A percentile compares a stretch with the other conserved stretches of the same genome.
phyloP scores from a whole-genome alignment of 2,888 invertebrate species.

The Heterodera filipjevi region DNA sequence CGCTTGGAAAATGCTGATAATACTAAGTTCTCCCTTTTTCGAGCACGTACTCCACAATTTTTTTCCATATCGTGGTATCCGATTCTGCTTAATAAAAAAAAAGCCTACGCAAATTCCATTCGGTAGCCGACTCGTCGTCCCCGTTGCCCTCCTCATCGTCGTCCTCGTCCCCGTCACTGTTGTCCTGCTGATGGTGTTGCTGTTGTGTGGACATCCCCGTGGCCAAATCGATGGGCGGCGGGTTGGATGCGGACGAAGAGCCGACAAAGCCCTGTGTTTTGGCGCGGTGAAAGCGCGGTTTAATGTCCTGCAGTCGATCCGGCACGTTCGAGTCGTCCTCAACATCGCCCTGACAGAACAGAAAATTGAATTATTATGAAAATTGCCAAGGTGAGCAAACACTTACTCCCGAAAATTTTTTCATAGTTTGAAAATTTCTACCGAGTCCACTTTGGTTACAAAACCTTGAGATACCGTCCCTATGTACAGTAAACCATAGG shows the following conservation, averaged over 20 bases:
- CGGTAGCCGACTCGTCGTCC: conserved; percentile 82
- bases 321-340: conserved; percentile 94
- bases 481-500: too few relatives aligned
- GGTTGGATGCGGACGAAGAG: conserved; percentile 5
- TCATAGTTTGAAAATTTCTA: too few relatives aligned
- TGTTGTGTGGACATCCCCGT: neutral
- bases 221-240: conserved; percentile 5
- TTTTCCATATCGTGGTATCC: neutral
- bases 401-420: too few relatives aligned
- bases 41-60: too few relatives aligned
- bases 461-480: too few relatives aligned
- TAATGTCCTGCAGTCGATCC: conserved; percentile 93
- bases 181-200: neutral
- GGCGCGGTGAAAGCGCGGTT: conserved; percentile 92
- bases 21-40: too few relatives aligned
- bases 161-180: conserved; percentile 61
- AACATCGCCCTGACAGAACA: conserved; percentile 80
- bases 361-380: conserved; percentile 18
- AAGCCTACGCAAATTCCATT: conserved; percentile 84
- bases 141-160: conserved; percentile 74
- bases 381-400: too few relatives aligned
- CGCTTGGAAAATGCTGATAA: too few relatives aligned
- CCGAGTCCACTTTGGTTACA: too few relatives aligned
- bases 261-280: conserved; percentile 76
- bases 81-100: neutral